Evolutionary conservation across 2,888 invertebrate genomes (phyloP).

Genomic region (Chloromyia formosa): DNA sequence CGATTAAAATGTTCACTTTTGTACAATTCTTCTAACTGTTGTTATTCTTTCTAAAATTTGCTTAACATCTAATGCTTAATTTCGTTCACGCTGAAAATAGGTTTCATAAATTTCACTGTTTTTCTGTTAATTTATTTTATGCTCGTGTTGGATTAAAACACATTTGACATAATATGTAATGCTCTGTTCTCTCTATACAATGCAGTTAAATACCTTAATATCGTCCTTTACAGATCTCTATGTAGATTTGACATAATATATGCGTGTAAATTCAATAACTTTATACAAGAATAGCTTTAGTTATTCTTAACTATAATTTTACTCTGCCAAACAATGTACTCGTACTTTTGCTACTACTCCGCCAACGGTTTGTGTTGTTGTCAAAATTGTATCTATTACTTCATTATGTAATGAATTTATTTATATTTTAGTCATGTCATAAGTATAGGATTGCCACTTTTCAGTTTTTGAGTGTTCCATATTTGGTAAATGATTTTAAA

Average conservation of each 20-base stretch:
- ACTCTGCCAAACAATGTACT: too few relatives aligned
- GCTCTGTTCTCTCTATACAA: not conserved
- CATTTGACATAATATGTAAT: too few relatives aligned
- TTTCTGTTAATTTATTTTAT: not conserved
- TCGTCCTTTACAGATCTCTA: not conserved
- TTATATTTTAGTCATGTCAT: not conserved
- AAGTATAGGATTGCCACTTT: not conserved
- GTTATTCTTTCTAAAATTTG: not conserved
- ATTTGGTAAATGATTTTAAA: too few relatives aligned
- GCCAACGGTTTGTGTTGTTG: not conserved
- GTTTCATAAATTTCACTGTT: not conserved
- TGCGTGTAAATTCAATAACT: not conserved
- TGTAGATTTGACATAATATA: not conserved
- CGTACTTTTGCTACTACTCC: too few relatives aligned
- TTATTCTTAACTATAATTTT: not conserved
- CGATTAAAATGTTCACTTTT: not conserved
- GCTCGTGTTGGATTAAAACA: not conserved
- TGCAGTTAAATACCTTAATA: not conserved
- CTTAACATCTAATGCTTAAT: not conserved
- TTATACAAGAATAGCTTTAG: not conserved
- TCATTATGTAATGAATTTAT: not conserved
- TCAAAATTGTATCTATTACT: not conserved
- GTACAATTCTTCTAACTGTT: not conserved
- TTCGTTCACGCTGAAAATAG: not conserved
- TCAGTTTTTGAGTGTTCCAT: not conserved